Conservation (phyloP, 2,888 invertebrate species). For the Phortica magna region DNA sequence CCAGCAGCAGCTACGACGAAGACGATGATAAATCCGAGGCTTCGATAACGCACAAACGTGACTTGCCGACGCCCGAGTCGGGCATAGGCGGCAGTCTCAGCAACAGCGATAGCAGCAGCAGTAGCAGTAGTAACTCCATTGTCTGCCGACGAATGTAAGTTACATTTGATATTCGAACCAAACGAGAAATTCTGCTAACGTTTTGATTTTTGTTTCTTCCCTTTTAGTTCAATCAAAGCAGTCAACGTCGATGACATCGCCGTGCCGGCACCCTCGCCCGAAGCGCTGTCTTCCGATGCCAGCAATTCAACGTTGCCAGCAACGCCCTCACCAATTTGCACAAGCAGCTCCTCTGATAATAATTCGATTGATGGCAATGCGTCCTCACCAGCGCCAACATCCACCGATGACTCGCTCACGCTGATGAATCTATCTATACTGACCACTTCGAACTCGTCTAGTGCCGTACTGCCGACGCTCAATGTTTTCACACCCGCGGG, state of each 20-base stretch:
- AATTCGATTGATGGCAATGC: conserved; percentile 80
- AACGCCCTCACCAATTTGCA: conserved; percentile 63
- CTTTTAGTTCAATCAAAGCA: conserved; percentile 52
- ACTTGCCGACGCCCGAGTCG: conserved; percentile 70
- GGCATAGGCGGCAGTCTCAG: conserved; percentile 74
- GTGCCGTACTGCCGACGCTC: conserved; percentile 23
- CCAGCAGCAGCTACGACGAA: conserved; percentile 57
- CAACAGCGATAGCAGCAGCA: conserved; percentile 67
- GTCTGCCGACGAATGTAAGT: conserved; percentile 30
- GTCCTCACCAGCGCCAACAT: conserved; percentile 74
- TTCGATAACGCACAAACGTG: conserved; percentile 65
- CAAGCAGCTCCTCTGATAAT: conserved; percentile 48
- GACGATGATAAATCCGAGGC: conserved; percentile 59
- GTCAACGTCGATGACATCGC: conserved; percentile 22
- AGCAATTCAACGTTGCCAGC: conserved; percentile 64
- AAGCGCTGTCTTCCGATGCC: neutral
- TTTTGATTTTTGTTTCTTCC: no score
- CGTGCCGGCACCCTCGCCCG: conserved; percentile 30
- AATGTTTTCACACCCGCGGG: conserved; percentile 34
- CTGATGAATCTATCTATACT: neutral
- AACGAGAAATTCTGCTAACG: neutral
- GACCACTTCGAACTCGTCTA: conserved; percentile 36
- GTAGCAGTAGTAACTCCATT: conserved; percentile 56
- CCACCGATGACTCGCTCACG: conserved; percentile 32
- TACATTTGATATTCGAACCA: no score